Base-by-base conservation (phyloP, 2,888 invertebrate genomes). In the Netelia fuscicornis region DNA sequence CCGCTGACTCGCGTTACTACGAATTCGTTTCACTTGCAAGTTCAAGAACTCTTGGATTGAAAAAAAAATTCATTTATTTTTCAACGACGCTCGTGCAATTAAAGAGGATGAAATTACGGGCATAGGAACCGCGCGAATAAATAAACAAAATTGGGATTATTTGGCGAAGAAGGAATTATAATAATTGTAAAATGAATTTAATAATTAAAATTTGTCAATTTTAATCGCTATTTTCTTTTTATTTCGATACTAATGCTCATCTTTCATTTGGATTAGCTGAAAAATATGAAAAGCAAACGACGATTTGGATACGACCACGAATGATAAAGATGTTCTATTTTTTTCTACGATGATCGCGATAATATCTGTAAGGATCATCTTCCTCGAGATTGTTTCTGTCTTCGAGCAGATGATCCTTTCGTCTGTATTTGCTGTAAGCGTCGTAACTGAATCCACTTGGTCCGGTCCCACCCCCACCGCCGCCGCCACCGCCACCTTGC, bases 291-390 rank as follows among this genome's bases (percentile, higher is more conserved):
- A 37, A 37, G 37, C 37, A 6, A 37, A 6, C 37, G 37, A 37
- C 0, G 37, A 37, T 37, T 37, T 37, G 37, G 37, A 3, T 37
- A 37, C 37, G 37, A 37, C 37, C 6, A 37, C 37, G 37, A 75
- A 64, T 48, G 9, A 64, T 52, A 67, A 56, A 13, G 56, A 5
- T 30, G 25, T 62, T 74, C 72, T 77, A 88, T 84, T 87, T 89
- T 75, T 62, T 71, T 72, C 81, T 87, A 44, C 87, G 89, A 37
- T 88, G 89, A 52, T 93, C 93, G 54, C 89, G 88, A 76, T 93
- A 93, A 88, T 89, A 92, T 86, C 89, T 89, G 54, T 93, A 93
- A 25, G 93, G 92, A 75, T 92, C 92, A 8, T 89, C 89, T 11
- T 90, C 91, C 11, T 87, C 87, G 17, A 81, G 67, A 42, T 90